Percentiles rank a stretch among this genome's conserved stretches.
Evolutionary conservation across 1,140 invertebrate species (phyloP).

Genomic region (Arctopsyche grandis): DNA sequence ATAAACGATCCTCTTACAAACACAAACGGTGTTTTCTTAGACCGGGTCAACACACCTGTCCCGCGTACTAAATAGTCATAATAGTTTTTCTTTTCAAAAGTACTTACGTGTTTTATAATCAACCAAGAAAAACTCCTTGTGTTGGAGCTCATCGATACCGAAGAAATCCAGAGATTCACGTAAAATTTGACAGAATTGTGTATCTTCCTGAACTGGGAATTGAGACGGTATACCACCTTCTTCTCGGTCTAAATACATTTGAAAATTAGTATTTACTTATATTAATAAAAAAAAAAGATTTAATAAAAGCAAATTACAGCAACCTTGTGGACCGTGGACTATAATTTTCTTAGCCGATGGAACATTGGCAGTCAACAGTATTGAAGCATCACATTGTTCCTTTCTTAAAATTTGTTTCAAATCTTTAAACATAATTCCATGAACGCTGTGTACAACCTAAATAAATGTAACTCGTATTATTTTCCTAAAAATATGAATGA

Average conservation of each 20-base stretch:
- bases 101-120: conserved; percentile 96
- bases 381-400: conserved; percentile 98
- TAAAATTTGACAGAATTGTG: conserved; percentile 95
- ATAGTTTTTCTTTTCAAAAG: not conserved
- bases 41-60: too few species aligned
- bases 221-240: conserved; percentile 96
- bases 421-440: conserved; percentile 99
- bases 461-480: conserved; percentile 21
- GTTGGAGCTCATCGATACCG: conserved; percentile 90
- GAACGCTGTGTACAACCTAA: conserved; percentile 94
- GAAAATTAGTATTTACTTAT: conserved; percentile 28
- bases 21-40: too few species aligned
- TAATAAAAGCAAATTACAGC: not conserved
- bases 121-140: conserved; percentile 92
- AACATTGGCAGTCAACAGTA: conserved; percentile 97
- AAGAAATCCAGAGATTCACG: conserved; percentile 98
- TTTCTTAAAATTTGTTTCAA: conserved; percentile 98
- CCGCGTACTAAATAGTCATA: too few species aligned
- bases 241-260: conserved; percentile 74
- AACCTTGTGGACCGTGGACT: conserved; percentile 89
- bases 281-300: not conserved
- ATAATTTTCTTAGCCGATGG: conserved; percentile 99
- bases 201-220: conserved; percentile 98
- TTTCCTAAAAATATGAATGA: conserved; percentile 34
- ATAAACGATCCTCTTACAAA: too few species aligned